Evolutionary conservation across 2,797 vertebrate genomes (phyloP).

Genomic region (Mycteria americana): DNA sequence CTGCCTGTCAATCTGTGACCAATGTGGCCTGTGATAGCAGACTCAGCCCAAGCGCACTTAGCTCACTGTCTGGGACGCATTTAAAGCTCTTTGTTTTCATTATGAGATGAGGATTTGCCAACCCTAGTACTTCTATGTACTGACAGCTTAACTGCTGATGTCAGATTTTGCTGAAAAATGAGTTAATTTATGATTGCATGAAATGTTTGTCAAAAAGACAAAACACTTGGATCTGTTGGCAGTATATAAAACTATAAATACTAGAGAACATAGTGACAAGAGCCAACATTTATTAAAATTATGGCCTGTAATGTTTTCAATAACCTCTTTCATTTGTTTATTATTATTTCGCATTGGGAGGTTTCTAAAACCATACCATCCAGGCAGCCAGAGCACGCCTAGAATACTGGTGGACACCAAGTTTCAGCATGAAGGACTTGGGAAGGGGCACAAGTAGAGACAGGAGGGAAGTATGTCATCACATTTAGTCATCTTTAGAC

Average conservation of each 20-base stretch:
- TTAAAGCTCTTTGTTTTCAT: conserved; percentile 44
- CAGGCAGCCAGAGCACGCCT: not conserved
- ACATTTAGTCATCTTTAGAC: not conserved
- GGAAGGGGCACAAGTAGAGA: not conserved
- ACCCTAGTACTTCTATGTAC: not conserved
- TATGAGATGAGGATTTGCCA: conserved; percentile 41
- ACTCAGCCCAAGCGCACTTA: not conserved
- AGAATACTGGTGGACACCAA: not conserved
- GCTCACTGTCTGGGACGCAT: conserved; percentile 32
- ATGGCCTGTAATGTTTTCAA: conserved; percentile 54
- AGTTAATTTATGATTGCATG: conserved; percentile 62
- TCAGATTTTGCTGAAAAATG: conserved; percentile 62
- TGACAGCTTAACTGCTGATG: conserved; percentile 64
- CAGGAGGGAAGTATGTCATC: not conserved
- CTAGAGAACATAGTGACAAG: conserved; percentile 34
- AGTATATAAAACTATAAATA: conserved; percentile 65
- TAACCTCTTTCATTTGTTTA: conserved; percentile 35
- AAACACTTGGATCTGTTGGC: conserved; percentile 51
- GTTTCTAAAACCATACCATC: not conserved
- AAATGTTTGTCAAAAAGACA: conserved; percentile 65
- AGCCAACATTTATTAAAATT: conserved; percentile 64
- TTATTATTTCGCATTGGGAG: not conserved
- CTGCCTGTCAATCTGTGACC: conserved; percentile 16
- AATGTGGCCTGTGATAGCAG: not conserved
- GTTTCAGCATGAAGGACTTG: not conserved